These are phyloP conservation scores for Sitobion miscanthi DNA, from an alignment of 1,140 invertebrate species.

Conservation along the genomic window DNA sequence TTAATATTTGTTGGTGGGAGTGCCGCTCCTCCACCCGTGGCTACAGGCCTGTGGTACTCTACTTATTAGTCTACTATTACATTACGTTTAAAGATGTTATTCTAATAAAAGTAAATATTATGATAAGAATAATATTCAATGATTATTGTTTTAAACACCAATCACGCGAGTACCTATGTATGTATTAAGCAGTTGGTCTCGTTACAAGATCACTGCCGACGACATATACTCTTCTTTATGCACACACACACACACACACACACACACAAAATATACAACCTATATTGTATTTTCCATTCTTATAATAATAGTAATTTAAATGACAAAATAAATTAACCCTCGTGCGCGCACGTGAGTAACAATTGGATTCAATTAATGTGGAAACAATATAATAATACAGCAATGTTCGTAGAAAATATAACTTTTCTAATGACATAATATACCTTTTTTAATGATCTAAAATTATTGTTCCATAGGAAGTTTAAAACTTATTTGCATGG, in stretches of 20 bases:
- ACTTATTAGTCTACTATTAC: background rate
- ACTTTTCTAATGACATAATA: background rate
- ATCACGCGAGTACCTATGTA: background rate
- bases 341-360: background rate
- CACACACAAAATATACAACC: background rate
- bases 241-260: background rate
- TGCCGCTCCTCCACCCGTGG: too few relatives aligned
- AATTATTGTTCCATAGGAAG: background rate
- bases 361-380: conserved; percentile 19
- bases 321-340: background rate
- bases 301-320: conserved; percentile 2
- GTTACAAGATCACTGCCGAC: background rate
- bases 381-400: background rate
- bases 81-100: background rate
- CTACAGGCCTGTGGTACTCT: too few relatives aligned
- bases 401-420: background rate
- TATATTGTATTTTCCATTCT: background rate
- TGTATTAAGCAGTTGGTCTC: background rate
- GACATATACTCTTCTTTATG: background rate
- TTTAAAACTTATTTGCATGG: background rate
- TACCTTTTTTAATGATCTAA: background rate
- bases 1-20: too few relatives aligned
- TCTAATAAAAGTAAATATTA: background rate
- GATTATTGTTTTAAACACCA: background rate
- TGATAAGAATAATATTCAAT: background rate